phyloP scores from a whole-genome alignment of 2,797 vertebrate genomes.

The Psittacula derbiana region DNA sequence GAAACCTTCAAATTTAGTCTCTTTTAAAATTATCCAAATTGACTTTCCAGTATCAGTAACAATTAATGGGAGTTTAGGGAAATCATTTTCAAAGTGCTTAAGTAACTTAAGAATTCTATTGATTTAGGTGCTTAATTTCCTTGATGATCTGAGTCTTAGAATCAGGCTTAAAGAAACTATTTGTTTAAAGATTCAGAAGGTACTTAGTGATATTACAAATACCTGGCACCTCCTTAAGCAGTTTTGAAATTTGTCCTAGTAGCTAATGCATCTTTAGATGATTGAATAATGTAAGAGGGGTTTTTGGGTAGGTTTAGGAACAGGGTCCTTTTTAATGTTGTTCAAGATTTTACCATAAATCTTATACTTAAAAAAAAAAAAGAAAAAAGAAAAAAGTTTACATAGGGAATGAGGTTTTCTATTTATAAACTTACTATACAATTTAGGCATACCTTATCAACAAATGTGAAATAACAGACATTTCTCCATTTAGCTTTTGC shows the following conservation, averaged over 20 bases:
- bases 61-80: neutral
- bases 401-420: neutral
- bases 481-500: neutral
- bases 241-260: neutral
- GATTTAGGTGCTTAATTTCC: neutral
- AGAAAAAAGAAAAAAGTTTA: neutral
- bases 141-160: neutral
- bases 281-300: neutral
- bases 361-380: neutral
- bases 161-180: neutral
- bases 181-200: neutral
- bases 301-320: neutral
- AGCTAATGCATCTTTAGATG: neutral
- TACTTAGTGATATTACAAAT: neutral
- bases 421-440: neutral
- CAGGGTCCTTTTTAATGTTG: neutral
- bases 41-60: neutral
- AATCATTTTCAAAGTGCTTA: neutral
- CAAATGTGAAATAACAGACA: neutral
- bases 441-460: neutral
- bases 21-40: neutral
- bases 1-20: neutral
- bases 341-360: neutral
- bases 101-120: neutral
- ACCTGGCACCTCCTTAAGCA: neutral